phyloP scores from a whole-genome alignment of 2,888 invertebrate species.

The Drosophila suboccidentalis region DNA sequence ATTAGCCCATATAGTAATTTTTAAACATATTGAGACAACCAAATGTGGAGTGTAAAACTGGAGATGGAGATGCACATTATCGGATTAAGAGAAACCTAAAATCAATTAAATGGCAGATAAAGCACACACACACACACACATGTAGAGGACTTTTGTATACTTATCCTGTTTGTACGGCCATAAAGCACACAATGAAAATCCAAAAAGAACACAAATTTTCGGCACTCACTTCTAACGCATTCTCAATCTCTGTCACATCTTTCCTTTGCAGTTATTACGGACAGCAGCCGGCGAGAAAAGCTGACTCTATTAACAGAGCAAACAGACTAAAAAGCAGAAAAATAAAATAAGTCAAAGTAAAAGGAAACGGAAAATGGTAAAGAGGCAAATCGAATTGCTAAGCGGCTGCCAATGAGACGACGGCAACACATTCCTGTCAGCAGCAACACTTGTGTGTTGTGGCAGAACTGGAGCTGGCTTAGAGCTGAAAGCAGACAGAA shows the following conservation, averaged over 20 bases:
- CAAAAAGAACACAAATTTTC: constrained; percentile 55
- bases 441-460: constrained; percentile 20
- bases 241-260: constrained; percentile 45
- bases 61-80: constrained; percentile 31
- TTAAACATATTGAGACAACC: background rate
- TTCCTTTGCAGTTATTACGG: constrained; percentile 68
- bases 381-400: constrained; percentile 55
- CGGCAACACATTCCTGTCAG: constrained; percentile 40
- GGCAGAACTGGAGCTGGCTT: constrained; percentile 17
- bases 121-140: background rate
- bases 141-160: constrained; percentile 6
- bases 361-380: constrained; percentile 14
- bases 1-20: background rate
- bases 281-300: constrained; percentile 46
- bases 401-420: constrained; percentile 57
- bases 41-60: background rate
- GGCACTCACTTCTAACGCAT: constrained; percentile 56
- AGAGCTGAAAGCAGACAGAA: constrained; percentile 21
- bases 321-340: constrained; percentile 50
- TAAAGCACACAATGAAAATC: constrained; percentile 54
- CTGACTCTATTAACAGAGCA: constrained; percentile 71
- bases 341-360: background rate
- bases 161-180: constrained; percentile 42
- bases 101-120: constrained; percentile 43
- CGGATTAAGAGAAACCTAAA: constrained; percentile 43